A percentile compares a stretch with the other conserved stretches of the same genome.
These are phyloP conservation scores for Nestor notabilis DNA, from an alignment of 2,113 vertebrate species.

Conservation along the genomic window DNA sequence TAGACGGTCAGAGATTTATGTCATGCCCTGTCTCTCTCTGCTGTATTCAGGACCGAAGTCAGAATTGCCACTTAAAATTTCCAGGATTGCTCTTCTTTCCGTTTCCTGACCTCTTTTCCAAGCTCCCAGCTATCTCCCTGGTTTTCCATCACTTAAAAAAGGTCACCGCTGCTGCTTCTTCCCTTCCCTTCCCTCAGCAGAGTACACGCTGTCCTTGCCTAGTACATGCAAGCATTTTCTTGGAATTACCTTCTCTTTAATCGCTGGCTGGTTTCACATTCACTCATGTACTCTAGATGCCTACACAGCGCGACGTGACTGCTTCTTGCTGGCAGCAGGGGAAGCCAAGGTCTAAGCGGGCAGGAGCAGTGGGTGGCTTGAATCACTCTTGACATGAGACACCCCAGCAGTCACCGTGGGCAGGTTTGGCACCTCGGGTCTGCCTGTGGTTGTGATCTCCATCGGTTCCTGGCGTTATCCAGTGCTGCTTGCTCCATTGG, in stretches of 20 bases:
- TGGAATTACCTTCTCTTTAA: slow-evolving; percentile 27
- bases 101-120: not conserved
- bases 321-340: not conserved
- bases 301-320: slow-evolving; percentile 5
- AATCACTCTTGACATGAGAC: not conserved
- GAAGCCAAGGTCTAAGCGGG: not conserved
- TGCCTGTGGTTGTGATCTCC: not conserved
- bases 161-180: not conserved
- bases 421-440: not conserved
- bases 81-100: slow-evolving; percentile 4
- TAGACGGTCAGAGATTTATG: not conserved
- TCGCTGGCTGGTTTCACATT: not conserved
- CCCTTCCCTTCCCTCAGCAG: not conserved
- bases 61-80: not conserved
- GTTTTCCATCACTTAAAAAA: slow-evolving; percentile 21
- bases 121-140: not conserved
- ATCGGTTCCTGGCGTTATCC: fast-evolving
- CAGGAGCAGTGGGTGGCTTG: slow-evolving; percentile 20
- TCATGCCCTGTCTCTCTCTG: not conserved
- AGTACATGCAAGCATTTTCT: not conserved
- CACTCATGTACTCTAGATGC: slow-evolving; percentile 9
- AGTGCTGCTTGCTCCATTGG: not conserved
- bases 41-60: not conserved
- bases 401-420: not conserved
- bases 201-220: not conserved